phyloP scores from a whole-genome alignment of 2,797 vertebrate species.

The Pelodytes ibericus region DNA sequence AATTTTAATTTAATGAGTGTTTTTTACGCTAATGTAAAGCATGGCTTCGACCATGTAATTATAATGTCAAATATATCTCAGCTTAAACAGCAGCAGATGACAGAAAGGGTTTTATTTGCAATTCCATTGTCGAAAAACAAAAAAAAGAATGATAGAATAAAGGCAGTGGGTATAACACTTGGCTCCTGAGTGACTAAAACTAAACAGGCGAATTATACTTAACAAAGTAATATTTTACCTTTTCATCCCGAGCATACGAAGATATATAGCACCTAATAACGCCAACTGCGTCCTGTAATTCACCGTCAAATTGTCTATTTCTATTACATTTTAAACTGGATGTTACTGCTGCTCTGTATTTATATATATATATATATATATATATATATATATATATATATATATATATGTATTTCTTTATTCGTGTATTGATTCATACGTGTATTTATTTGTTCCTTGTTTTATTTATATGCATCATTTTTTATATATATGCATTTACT shows the following conservation, averaged over 20 bases:
- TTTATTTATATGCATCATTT: too few relatives aligned
- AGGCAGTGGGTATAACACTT: constrained; percentile 50
- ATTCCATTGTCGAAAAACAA: constrained; percentile 69
- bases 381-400: not conserved
- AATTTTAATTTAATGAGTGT: constrained; percentile 98
- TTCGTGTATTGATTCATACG: too few relatives aligned
- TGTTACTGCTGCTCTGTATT: not conserved
- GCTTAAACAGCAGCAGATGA: constrained; percentile 85
- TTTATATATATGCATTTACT: too few relatives aligned
- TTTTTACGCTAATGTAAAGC: constrained; percentile 87
- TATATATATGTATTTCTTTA: not conserved
- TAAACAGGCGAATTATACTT: constrained; percentile 35
- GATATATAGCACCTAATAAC: constrained; percentile 32
- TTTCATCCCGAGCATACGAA: constrained; percentile 25
- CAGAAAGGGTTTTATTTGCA: constrained; percentile 76
- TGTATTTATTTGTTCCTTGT: too few relatives aligned
- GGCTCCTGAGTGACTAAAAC: constrained; percentile 63
- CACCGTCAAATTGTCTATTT: not conserved
- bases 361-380: not conserved
- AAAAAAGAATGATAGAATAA: constrained; percentile 58
- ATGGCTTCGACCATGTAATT: constrained; percentile 85
- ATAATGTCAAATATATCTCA: constrained; percentile 91
- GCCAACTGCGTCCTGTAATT: not conserved
- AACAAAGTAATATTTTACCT: constrained; percentile 8
- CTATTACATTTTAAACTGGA: not conserved